A percentile compares a stretch with the other conserved stretches of the same genome.
phyloP scores from a whole-genome alignment of 2,113 vertebrate genomes.

The Anolis carolinensis region DNA sequence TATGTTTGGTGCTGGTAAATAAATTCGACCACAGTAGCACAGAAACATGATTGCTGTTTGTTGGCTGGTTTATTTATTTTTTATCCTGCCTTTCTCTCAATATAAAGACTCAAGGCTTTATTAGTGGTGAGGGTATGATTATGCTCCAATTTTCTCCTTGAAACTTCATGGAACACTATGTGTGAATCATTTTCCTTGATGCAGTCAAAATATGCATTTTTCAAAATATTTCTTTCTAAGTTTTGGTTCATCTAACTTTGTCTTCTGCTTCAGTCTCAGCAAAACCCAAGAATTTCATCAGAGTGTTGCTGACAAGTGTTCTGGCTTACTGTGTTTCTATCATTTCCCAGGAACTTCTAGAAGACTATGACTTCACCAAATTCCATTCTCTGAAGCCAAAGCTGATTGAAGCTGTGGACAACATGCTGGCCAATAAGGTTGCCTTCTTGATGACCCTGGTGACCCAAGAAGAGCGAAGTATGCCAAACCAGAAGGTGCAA shows the following conservation, averaged over 20 bases:
- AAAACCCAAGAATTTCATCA: neutral
- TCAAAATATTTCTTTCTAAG: neutral
- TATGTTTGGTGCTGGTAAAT: neutral
- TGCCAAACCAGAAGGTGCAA: constrained; percentile 83
- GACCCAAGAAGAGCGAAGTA: constrained; percentile 88
- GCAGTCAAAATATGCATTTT: too few relatives aligned
- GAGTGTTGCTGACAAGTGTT: constrained; percentile 12
- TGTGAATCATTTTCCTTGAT: neutral
- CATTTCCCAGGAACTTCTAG: constrained; percentile 85
- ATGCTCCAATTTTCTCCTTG: neutral
- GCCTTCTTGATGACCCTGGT: constrained; percentile 89
- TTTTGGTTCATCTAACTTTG: neutral
- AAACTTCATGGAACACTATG: neutral
- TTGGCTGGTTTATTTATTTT: too few relatives aligned
- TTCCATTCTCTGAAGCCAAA: constrained; percentile 95
- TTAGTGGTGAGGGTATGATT: neutral
- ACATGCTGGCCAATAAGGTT: constrained; percentile 93
- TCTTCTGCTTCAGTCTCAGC: neutral
- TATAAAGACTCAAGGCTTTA: too few relatives aligned
- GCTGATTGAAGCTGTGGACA: constrained; percentile 93
- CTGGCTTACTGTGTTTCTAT: constrained; percentile 33
- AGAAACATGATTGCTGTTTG: neutral
- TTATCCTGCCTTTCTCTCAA: too few relatives aligned
- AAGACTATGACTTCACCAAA: constrained; percentile 93
- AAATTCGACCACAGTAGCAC: neutral